phyloP scores from a whole-genome alignment of 1,140 invertebrate genomes.

The Zaprionus tsacasi region DNA sequence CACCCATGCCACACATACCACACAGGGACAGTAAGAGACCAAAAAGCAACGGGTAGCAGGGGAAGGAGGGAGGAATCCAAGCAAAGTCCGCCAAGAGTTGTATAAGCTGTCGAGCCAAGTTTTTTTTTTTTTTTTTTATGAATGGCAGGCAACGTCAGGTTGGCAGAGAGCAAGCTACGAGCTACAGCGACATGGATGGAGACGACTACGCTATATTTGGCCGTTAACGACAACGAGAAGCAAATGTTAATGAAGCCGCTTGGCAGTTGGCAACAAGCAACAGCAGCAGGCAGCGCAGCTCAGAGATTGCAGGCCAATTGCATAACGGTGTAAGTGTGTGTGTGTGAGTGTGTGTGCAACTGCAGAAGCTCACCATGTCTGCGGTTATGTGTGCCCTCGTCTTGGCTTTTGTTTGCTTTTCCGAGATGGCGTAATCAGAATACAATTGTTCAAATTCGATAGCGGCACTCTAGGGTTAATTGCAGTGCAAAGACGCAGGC shows the following conservation, averaged over 20 bases:
- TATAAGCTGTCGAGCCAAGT: slow-evolving; percentile 34
- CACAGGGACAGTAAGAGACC: background rate
- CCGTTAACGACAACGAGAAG: slow-evolving; percentile 62
- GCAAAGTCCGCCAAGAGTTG: slow-evolving; percentile 36
- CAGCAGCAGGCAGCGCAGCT: slow-evolving; percentile 32
- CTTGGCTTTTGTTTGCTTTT: slow-evolving; percentile 42
- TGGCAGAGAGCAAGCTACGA: slow-evolving; percentile 17
- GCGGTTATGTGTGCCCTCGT: slow-evolving; percentile 4
- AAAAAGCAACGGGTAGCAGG: background rate
- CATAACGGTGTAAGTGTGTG: slow-evolving; percentile 57
- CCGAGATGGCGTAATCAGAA: background rate
- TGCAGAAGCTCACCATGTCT: slow-evolving; percentile 23
- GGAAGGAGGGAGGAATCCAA: background rate
- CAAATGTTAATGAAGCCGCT: slow-evolving; percentile 78
- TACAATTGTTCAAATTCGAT: background rate
- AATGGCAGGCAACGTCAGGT: slow-evolving; percentile 63
- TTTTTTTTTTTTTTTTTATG: slow-evolving; percentile 55
- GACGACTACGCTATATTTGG: slow-evolving; percentile 67
- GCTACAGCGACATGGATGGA: slow-evolving; percentile 36
- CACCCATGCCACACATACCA: slow-evolving; percentile 20
- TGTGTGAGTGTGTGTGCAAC: slow-evolving; percentile 6
- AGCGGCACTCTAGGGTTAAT: slow-evolving; percentile 5
- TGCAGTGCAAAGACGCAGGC: background rate
- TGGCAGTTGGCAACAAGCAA: slow-evolving; percentile 7
- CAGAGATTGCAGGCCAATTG: slow-evolving; percentile 61